Evolutionary conservation across 2,113 vertebrate genomes (phyloP).

Genomic region (Gymnocephalus cernua): DNA sequence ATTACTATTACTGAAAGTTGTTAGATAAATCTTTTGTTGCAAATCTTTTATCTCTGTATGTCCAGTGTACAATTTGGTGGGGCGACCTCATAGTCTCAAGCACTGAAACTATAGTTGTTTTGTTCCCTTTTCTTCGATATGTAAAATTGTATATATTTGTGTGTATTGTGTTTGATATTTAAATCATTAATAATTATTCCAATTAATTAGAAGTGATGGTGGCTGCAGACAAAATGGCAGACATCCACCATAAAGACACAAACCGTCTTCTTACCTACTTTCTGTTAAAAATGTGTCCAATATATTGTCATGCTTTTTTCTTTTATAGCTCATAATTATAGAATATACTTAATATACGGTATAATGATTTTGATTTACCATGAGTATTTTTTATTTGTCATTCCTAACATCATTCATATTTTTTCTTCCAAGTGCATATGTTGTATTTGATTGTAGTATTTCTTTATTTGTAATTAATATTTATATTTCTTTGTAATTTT

Average conservation of each 20-base stretch:
- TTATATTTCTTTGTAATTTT: background rate
- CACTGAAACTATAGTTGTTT: too few relatives aligned
- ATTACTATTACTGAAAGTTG: too few relatives aligned
- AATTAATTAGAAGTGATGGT: background rate
- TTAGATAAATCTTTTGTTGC: too few relatives aligned
- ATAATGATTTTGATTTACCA: background rate
- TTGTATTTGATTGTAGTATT: background rate
- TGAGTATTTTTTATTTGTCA: background rate
- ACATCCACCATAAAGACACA: background rate
- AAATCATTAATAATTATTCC: background rate
- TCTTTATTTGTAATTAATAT: background rate
- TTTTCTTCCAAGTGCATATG: too few relatives aligned
- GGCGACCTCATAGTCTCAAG: too few relatives aligned
- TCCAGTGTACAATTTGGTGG: too few relatives aligned
- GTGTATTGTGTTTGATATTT: background rate
- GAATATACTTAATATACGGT: background rate
- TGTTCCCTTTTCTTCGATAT: too few relatives aligned
- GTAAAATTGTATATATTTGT: background rate
- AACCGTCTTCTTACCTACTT: too few relatives aligned
- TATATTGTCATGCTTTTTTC: background rate
- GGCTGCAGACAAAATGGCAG: background rate
- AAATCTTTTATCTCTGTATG: too few relatives aligned
- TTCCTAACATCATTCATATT: background rate
- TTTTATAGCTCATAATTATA: background rate
- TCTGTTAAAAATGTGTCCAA: background rate